These are phyloP conservation scores for Gnatocerus cornutus DNA, from an alignment of 2,888 invertebrate genomes.

Conservation along the genomic window DNA sequence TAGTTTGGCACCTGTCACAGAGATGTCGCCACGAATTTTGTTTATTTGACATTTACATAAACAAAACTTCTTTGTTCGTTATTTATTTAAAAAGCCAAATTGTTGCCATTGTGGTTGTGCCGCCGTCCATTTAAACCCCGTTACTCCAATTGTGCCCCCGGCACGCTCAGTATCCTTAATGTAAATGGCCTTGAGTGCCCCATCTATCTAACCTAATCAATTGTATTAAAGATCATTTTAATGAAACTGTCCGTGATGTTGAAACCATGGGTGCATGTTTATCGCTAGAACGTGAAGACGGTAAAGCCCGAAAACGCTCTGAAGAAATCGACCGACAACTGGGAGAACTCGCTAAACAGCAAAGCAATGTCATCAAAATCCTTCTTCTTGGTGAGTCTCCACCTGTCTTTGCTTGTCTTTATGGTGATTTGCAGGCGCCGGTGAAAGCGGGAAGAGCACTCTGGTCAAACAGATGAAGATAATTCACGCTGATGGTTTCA, in stretches of 20 bases:
- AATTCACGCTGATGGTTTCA: conserved; percentile 79
- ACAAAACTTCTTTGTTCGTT: conserved; percentile 29
- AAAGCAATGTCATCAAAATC: conserved; percentile 77
- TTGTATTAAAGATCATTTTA: conserved; percentile 20
- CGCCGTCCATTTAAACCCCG: not conserved
- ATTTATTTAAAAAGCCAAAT: conserved; percentile 33
- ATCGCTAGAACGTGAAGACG: conserved; percentile 77
- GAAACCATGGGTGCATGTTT: conserved; percentile 77
- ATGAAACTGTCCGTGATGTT: conserved; percentile 61
- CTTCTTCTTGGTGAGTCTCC: conserved; percentile 74
- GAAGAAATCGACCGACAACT: conserved; percentile 77
- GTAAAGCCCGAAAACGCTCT: conserved; percentile 75
- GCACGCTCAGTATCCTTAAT: conserved; percentile 11
- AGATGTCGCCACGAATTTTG: conserved; percentile 22
- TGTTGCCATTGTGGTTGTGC: not conserved
- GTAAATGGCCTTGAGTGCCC: conserved; percentile 21
- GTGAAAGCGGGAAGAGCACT: conserved; percentile 81
- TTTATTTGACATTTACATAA: conserved; percentile 34
- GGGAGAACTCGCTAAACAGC: conserved; percentile 75
- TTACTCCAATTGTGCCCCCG: conserved; percentile 12
- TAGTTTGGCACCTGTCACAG: not conserved
- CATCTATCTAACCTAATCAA: conserved; percentile 24
- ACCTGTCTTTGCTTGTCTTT: too few relatives aligned
- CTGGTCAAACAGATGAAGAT: conserved; percentile 82
- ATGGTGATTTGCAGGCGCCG: conserved; percentile 72